These are phyloP conservation scores for Ypsolopha scabrella DNA, from an alignment of 2,888 invertebrate genomes.

Conservation along the genomic window DNA sequence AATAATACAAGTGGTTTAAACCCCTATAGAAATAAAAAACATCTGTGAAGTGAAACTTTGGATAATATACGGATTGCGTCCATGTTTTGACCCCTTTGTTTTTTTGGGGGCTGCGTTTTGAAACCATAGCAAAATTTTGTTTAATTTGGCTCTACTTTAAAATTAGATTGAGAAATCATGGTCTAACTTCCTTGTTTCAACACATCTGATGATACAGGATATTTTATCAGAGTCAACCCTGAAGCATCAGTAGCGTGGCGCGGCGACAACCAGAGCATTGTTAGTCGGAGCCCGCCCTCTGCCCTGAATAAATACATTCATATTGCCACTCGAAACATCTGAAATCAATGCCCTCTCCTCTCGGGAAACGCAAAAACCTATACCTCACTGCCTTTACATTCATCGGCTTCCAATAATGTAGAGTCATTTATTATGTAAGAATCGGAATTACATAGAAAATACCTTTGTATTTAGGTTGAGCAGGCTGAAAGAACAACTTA, in stretches of 20 bases:
- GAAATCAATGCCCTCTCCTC: slow-evolving; percentile 38
- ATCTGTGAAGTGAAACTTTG: too few species aligned
- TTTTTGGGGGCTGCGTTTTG: too few species aligned
- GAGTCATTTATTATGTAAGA: not conserved
- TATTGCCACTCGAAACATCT: slow-evolving; percentile 68
- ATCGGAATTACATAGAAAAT: not conserved
- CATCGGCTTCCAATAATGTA: not conserved
- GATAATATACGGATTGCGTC: too few species aligned
- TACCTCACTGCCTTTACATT: slow-evolving; percentile 2
- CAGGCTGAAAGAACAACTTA: slow-evolving; percentile 52
- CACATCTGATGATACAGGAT: too few species aligned
- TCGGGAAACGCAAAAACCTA: slow-evolving; percentile 26
- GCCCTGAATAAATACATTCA: slow-evolving; percentile 69
- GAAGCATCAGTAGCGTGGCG: slow-evolving; percentile 23
- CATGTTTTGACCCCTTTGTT: too few species aligned
- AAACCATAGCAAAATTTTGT: too few species aligned
- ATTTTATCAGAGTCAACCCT: slow-evolving; percentile 36
- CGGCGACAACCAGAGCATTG: slow-evolving; percentile 67
- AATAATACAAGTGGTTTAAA: too few species aligned
- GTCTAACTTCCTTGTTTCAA: not conserved
- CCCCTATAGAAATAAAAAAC: too few species aligned
- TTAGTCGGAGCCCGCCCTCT: slow-evolving; percentile 61
- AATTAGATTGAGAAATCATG: too few species aligned
- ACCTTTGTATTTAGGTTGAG: too few species aligned
- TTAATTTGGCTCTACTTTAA: too few species aligned